Base-by-base conservation (phyloP, 2,113 vertebrate genomes). In the Tetrao urogallus region DNA sequence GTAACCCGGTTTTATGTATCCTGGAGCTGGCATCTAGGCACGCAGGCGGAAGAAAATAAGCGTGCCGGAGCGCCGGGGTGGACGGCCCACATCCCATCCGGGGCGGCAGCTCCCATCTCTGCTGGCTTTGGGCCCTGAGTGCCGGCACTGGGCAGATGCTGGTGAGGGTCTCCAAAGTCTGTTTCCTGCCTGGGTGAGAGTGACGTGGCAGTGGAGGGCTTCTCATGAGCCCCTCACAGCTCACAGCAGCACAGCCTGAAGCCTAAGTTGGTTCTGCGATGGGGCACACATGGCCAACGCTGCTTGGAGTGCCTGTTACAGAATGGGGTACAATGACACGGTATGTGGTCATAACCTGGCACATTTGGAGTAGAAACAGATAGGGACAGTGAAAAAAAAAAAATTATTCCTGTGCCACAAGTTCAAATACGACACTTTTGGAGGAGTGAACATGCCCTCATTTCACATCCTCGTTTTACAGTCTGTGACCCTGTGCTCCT, bases 1-100 rank as follows among this genome's bases (percentile, higher is more conserved):
- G 95, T 97, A 88, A 92, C 95, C 89, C 48, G 85, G 70, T 95
- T 94, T 96, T 94, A 95, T 90, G 95, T 88, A 96, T 0, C 65
- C 89, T 2, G 1, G 82, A 80, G 88, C 73, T 92, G 90, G 94
- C 94, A 94, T 91, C 95, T 63, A 1, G 91, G 18, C 95, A 94
- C 71, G 45, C 89, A 42, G 92, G 86, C 50, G 48, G 89, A 94
- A 96, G 90, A 93, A 89, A 91, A 94, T 88, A 96, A 96, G 94
- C 24, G 91, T 94, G 91, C 92, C 86, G 52, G 65, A 82, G 75
- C 14, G 6, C 82, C 3, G 3, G 61, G 61, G 61, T 17, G 38
- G 61, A 24, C 36, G 11, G 38, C 61, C 38, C 25, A 22, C 25
- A 8, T 64, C 61, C 61, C 38, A 5, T 25, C 25, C 38, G 7